Evolutionary conservation across 2,113 vertebrate genomes (phyloP), one percentile per base, ranked within the genome.

Genomic region (Catharus minimus): DNA sequence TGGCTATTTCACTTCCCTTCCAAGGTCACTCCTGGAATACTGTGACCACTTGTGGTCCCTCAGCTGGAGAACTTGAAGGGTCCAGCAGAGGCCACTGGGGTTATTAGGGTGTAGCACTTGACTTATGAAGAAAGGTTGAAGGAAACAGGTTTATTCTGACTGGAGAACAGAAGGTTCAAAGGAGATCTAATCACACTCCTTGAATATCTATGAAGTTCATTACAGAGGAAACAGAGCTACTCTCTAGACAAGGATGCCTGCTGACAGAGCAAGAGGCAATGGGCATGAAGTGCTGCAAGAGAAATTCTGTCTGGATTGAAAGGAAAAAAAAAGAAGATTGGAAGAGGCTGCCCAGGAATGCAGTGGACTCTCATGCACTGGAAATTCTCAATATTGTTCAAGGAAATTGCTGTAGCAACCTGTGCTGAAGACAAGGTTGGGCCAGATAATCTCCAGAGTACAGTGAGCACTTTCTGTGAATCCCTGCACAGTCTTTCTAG

Each of bases 191-290:
- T 66, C 19, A 62, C 7, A 53, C 16, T 73, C 36, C 9, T 11
- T 22, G 44, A 88, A 28, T 47, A 83, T 5, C 15, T 61, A 19
- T 56, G 36, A 65, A 41, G 7, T 64, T 38, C 58, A 9, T 26
- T 62, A 21, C 0, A 74, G 30, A 52, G 19, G 49, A 86, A 68
- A 86, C 0, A 0, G 15, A 71, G 26, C 10, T 58, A 20, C 10
- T 71, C 7, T 72, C 9, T 71, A 71, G 60, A 60, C 24, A 64
- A 64, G 52, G 22, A 46, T 43, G 30, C 8, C 32, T 3, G 2
- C 32, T 82, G 82, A 66, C 74, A 75, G 67, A 39, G 36, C 18
- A 47, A 68, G 22, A 86, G 11, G 19, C 55, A 84, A 32, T 7
- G 4, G 44, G 43, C 33, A 55, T 1, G 1, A 77, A 30, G 17